Percentiles rank a stretch among this genome's conserved stretches.
phyloP scores from a whole-genome alignment of 2,888 invertebrate genomes.

The Steinernema carpocapsae region DNA sequence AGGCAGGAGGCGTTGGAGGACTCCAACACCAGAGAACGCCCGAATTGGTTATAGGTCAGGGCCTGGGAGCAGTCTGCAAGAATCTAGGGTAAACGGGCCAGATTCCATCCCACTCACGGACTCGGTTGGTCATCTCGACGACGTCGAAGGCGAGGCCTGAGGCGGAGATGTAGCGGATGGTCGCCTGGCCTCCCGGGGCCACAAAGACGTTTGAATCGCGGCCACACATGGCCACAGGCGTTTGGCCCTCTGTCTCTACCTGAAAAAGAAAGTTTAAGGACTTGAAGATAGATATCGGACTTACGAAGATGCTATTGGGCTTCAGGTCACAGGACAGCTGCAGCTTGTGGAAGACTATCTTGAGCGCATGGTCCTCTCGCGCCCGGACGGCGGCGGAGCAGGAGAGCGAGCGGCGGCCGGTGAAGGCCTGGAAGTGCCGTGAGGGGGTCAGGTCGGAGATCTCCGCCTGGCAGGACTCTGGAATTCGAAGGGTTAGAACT shows the following conservation, averaged over 20 bases:
- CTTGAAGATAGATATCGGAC: not conserved
- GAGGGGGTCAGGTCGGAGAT: not conserved
- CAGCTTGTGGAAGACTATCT: not conserved
- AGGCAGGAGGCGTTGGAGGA: slow-evolving; percentile 1
- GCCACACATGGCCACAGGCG: not conserved
- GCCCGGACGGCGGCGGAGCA: not conserved
- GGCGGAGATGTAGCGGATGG: not conserved
- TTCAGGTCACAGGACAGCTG: not conserved
- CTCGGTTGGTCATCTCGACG: not conserved
- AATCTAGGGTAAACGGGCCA: not conserved
- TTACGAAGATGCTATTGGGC: not conserved
- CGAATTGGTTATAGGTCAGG: slow-evolving; percentile 11
- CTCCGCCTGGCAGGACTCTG: not conserved
- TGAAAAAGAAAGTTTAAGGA: not conserved
- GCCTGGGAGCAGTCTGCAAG: not conserved
- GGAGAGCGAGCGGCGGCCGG: not conserved
- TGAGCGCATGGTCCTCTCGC: not conserved
- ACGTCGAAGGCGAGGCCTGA: not conserved
- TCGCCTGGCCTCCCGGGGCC: not conserved
- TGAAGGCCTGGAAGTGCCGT: not conserved
- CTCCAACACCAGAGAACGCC: not conserved
- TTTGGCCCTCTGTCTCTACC: not conserved
- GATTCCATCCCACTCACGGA: slow-evolving; percentile 5
- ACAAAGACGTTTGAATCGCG: slow-evolving; percentile 4
- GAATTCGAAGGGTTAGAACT: too few species aligned